A percentile compares a stretch with the other conserved stretches of the same genome.
Conservation (phyloP, 2,113 vertebrate species). For the Phainopepla nitens region DNA sequence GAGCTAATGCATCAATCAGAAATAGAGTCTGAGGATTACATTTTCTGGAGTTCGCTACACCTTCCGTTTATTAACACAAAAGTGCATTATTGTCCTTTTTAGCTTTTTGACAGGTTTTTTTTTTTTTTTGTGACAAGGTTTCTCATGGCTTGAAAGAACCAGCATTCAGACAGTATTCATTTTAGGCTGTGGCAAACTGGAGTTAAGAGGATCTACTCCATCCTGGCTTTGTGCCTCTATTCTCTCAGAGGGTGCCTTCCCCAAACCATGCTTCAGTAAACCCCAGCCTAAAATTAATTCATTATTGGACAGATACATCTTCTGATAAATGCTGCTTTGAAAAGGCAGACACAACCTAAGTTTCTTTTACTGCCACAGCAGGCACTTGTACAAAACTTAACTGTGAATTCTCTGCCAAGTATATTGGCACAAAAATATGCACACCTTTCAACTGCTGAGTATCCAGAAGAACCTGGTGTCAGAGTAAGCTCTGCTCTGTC, state of each 20-base stretch:
- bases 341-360: background rate
- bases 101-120: background rate
- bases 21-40: background rate
- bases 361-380: background rate
- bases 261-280: background rate
- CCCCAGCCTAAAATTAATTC: background rate
- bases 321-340: background rate
- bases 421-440: background rate
- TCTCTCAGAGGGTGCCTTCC: background rate
- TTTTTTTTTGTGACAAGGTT: background rate
- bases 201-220: background rate
- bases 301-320: background rate
- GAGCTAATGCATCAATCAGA: background rate
- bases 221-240: background rate
- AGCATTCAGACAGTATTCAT: background rate
- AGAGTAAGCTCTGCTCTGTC: background rate
- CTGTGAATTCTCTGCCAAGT: background rate
- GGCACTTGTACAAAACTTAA: background rate
- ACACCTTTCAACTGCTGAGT: background rate
- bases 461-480: background rate
- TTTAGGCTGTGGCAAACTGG: background rate
- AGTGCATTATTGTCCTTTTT: background rate
- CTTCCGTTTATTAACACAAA: background rate
- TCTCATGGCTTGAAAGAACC: background rate
- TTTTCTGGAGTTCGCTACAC: background rate